These are phyloP conservation scores for Heliconius ethilla DNA, from an alignment of 2,888 invertebrate species.

Conservation along the genomic window DNA sequence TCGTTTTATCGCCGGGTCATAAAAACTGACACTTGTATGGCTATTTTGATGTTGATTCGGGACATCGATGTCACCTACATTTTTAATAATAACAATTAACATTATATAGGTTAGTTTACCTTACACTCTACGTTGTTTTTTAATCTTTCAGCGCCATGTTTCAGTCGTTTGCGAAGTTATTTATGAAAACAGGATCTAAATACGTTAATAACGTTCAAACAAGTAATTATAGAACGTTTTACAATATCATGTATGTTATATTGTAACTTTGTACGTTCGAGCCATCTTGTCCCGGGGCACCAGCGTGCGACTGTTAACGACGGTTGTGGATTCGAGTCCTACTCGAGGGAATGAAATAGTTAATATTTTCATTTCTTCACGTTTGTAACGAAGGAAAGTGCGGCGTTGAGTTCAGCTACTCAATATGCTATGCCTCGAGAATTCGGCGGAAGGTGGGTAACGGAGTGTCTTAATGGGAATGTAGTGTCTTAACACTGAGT, in stretches of 20 bases:
- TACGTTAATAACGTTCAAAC: background rate
- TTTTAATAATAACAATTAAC: constrained; percentile 9
- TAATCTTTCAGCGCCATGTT: background rate
- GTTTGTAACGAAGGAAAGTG: too few species aligned
- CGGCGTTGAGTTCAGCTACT: too few species aligned
- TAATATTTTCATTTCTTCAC: too few species aligned
- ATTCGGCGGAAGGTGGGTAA: too few species aligned
- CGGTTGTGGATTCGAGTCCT: too few species aligned
- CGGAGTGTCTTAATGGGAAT: too few species aligned
- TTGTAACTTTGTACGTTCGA: too few species aligned
- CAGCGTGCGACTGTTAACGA: too few species aligned
- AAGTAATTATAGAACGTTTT: constrained; percentile 9
- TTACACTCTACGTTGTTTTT: constrained; percentile 1
- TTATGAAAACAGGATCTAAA: constrained; percentile 22
- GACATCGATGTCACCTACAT: constrained; percentile 8
- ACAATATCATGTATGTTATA: background rate
- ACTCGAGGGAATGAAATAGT: too few species aligned
- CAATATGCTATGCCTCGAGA: too few species aligned
- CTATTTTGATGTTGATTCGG: background rate
- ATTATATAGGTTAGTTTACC: background rate
- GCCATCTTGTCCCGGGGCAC: too few species aligned
- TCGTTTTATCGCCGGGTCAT: background rate
- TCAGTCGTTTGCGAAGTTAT: constrained; percentile 4
- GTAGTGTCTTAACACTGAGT: too few species aligned
- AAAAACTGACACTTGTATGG: background rate